Evolutionary conservation across 2,888 invertebrate genomes (phyloP), one percentile per base, ranked within the genome.

Genomic region (Nephrotoma guestfalica): DNA sequence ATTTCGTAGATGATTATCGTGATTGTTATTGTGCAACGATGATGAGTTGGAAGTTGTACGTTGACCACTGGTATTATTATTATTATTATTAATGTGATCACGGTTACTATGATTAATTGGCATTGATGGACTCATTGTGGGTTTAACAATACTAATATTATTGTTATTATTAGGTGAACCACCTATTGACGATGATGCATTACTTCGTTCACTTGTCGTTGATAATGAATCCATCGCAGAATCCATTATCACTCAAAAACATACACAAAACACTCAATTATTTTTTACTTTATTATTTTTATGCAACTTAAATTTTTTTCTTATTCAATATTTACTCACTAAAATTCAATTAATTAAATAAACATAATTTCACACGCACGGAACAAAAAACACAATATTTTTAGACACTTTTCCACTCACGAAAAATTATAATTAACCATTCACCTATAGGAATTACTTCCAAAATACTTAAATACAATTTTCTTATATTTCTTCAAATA

Each of bases 191-290:
- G 93, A 93, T 88, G 93, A 93, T 89, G 93, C 93, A 91, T 89
- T 90, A 90, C 91, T 91, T 88, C 93, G 93, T 90, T 94, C 94
- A 92, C 93, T 93, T 89, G 92, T 91, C 87, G 90, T 91, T 88
- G 92, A 91, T 88, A 91, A 92, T 88, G 92, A 92, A 91, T 93
- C 93, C 92, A 93, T 93, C 88, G 92, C 93, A 90, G 93, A 92
- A 90, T 93, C 93, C 93, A 93, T 93, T 84, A 88, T 88, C 88
- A 88, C 45, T 43, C 9, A 43, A 84, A 41, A 41, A 9, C 71
- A 71, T 30, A 9, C 71, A 71, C 84, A 41, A 42, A 84, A 84
- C 84, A 42, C 84, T 84, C 40, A 83, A 41, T 83, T 47, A n/a
- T 47, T 47, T 11, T 83, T 9, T 83, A 41, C 11, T 40, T 18